A percentile compares a stretch with the other conserved stretches of the same genome.
Conservation (phyloP, 1,140 invertebrate species). For the Drosophila sproati region DNA sequence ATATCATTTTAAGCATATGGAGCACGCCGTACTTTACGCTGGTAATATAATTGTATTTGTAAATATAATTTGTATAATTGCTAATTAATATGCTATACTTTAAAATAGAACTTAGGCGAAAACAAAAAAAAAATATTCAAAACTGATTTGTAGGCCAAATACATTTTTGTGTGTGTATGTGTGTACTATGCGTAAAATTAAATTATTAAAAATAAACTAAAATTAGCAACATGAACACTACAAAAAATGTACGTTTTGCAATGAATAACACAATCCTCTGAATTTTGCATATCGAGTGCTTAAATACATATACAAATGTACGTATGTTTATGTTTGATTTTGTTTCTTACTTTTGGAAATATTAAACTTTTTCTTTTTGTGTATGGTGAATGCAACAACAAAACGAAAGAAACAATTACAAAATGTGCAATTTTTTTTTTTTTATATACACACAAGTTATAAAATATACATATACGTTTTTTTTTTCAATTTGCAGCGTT, state of each 20-base stretch:
- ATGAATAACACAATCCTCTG: constrained; percentile 19
- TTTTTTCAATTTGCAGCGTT: constrained; percentile 39
- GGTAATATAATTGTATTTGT: constrained; percentile 30
- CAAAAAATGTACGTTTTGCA: constrained; percentile 10
- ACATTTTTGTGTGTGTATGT: constrained; percentile 22
- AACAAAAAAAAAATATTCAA: constrained; percentile 43
- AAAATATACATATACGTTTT: constrained; percentile 3
- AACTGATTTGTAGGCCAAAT: constrained; percentile 37
- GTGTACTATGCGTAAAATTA: constrained; percentile 23
- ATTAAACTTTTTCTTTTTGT: constrained; percentile 5
- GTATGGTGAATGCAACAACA: constrained; percentile 19
- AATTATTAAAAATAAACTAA: constrained; percentile 42
- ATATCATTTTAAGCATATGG: not conserved
- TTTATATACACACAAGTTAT: constrained; percentile 24
- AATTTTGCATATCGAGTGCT: not conserved
- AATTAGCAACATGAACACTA: constrained; percentile 31
- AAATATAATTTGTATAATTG: constrained; percentile 38
- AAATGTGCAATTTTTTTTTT: constrained; percentile 17
- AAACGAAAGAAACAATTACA: constrained; percentile 22
- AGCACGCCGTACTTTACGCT: not conserved
- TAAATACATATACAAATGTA: not conserved
- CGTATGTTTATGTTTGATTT: not conserved
- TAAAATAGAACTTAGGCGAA: constrained; percentile 32
- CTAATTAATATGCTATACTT: constrained; percentile 42
- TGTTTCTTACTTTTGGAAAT: not conserved